Evolutionary conservation across 2,113 vertebrate genomes (phyloP), one percentile per base, ranked within the genome.

Genomic region (Lophochroa leadbeateri): DNA sequence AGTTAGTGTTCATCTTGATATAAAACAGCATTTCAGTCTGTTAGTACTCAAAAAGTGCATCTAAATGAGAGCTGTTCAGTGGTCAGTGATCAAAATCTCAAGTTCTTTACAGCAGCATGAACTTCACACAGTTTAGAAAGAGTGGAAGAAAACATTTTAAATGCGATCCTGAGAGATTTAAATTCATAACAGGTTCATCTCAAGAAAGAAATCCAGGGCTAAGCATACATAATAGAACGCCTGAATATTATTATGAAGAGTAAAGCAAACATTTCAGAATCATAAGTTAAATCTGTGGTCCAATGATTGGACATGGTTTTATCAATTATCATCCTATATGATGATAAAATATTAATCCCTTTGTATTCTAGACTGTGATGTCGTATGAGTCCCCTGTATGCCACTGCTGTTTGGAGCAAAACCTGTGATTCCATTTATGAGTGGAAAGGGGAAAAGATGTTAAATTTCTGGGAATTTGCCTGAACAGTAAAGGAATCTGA

Each of bases 381-480:
- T 28, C 17, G 52, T 37, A 25, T 3, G 37, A 61, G 25, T 3
- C 3, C 6, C 9, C 28, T 15, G 6, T 13, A 7, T 37, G 10
- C 0, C 17, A 49, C 21, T 64, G 14, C 15, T 37, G 7, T 21
- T 41, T 49, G 16, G 10, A 67, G 5, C 1, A 63, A 89, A 83
- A 67, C 4, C 13, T 33, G 7, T 71, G 16, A 44, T 21, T 6
- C 13, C 11, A 20, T 24, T 58, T n/a, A 7, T 18, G 6, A 4
- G 4, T 4, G 8, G 8, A 19, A 25, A 9, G 4, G 2, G 3
- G 7, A 57, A 86, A 65, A 0, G 1, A 19, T 67, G 5, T 20
- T 41, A 55, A 41, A 2, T 47, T 13, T 27, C 65, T 67, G 11
- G 1, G 10, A 2, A 46, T 53, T 58, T 6, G 4, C 2, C 14